Conservation (phyloP, 2,113 vertebrate genomes). For the Callithrix jacchus region DNA sequence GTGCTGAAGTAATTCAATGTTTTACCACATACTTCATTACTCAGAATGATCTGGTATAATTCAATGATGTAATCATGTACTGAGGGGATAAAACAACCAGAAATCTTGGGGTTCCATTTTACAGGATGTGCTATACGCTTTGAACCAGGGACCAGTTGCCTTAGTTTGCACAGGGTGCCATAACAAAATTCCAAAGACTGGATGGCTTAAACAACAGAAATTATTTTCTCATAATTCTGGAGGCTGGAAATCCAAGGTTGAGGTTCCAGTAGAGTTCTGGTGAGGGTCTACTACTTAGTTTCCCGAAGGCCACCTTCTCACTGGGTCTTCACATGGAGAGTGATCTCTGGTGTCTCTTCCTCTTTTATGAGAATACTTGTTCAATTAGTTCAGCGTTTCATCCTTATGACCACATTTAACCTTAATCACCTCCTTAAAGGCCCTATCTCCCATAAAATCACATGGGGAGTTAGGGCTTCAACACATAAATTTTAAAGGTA, state of each 20-base stretch:
- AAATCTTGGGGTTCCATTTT: background rate
- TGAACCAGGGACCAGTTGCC: background rate
- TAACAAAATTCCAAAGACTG: background rate
- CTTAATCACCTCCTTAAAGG: background rate
- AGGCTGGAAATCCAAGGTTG: background rate
- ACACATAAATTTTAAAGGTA: background rate
- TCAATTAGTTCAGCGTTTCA: background rate
- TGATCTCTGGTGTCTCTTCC: background rate
- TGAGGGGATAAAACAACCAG: background rate
- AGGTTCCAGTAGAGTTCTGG: background rate
- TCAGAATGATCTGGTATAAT: background rate
- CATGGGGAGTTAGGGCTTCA: background rate
- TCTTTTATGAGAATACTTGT: background rate
- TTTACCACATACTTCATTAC: background rate
- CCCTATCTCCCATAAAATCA: background rate
- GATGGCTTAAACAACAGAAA: background rate
- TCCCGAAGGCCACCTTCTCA: background rate
- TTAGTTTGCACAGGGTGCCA: background rate
- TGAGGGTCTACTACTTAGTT: background rate
- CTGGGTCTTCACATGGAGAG: background rate
- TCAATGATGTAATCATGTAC: background rate
- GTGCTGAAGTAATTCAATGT: background rate
- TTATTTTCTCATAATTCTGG: background rate
- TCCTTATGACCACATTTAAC: background rate
- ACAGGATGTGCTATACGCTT: background rate